Evolutionary conservation across 92 coral and sea anemone species (phyloP), one percentile per base, ranked within the genome.

Genomic region (Metridium senile): DNA sequence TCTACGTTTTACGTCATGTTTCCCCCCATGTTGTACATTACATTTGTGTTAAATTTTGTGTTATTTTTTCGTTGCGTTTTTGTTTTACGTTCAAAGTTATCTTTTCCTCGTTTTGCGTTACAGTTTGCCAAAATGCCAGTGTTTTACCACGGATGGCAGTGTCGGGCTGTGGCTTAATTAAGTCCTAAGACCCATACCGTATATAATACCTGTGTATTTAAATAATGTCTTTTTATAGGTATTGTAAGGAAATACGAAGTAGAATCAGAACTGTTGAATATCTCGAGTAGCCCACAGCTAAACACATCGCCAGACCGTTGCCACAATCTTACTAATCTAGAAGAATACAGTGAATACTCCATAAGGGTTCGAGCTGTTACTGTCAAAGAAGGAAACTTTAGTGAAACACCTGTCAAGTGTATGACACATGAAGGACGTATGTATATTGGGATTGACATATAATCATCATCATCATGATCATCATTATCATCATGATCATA

Each of bases 371-470:
- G 32, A 19, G 83, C 83, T 17, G 49, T 67, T 9, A 78, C 76
- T 2, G 18, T 53, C 30, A 13, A 51, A 21, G 53, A 28, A 20
- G 83, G 83, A 0, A 78, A 78, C 52, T 77, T 43, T 33, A 77
- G 82, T 47, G 73, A 77, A 9, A 30, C 31, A 26, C 59, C 62
- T 22, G 46, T 77, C 0, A 26, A 45, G 23, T 77, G 82, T 58
- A 77, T 19, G 54, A 77, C 82, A n/a, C 13, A 6, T 0, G 82
- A 77, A 34, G 82, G 82, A 65, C 73, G 73, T 64, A 67, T 28
- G 74, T 73, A 54, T 54, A 4, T 2, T 54, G 2, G 61, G 4
- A 4, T 9, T 54, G 3, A 4, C 10, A 2, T n/a, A 54, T 17
- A 9, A 22, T 17, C 17, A 22, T 17, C 61, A 22, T 17, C 61